Percentiles rank a stretch among this genome's conserved stretches.
These are phyloP conservation scores for Cephus nigrinus DNA, from an alignment of 2,888 invertebrate species.

Conservation along the genomic window DNA sequence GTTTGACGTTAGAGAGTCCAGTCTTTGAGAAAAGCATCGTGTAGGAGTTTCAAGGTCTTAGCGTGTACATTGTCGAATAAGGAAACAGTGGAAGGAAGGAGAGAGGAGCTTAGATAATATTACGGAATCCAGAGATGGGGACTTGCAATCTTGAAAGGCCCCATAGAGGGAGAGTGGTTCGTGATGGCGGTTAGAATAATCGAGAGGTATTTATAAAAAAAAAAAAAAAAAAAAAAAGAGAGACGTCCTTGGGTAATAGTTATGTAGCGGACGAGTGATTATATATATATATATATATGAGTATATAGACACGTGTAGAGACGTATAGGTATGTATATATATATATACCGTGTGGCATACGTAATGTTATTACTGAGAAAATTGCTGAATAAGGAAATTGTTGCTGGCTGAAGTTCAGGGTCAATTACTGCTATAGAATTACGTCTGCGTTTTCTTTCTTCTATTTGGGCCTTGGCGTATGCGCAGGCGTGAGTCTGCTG, in stretches of 20 bases:
- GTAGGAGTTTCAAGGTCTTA: not conserved
- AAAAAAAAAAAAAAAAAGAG: not conserved
- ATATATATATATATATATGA: too few species aligned
- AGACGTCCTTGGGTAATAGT: constrained; percentile 49
- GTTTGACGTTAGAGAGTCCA: not conserved
- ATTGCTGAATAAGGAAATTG: constrained; percentile 62
- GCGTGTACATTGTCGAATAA: not conserved
- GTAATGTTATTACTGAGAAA: constrained; percentile 51
- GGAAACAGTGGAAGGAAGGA: not conserved
- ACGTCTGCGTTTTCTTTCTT: constrained; percentile 55
- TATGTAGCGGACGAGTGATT: constrained; percentile 30
- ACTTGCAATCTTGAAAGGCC: not conserved
- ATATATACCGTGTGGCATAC: constrained; percentile 45
- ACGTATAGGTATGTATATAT: constrained; percentile 13
- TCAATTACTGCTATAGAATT: constrained; percentile 52
- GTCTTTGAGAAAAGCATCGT: not conserved
- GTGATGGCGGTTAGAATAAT: constrained; percentile 16
- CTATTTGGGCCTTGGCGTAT: constrained; percentile 58
- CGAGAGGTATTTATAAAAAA: constrained; percentile 17
- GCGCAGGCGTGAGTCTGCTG: constrained; percentile 25
- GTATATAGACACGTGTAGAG: not conserved
- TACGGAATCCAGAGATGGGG: not conserved
- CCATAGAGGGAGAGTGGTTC: not conserved
- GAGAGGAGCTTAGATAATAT: not conserved
- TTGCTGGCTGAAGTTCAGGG: constrained; percentile 59